Percentiles rank a stretch among this genome's conserved stretches.
Evolutionary conservation across 2,113 vertebrate genomes (phyloP).

Genomic region (Hydrolagus affinis): DNA sequence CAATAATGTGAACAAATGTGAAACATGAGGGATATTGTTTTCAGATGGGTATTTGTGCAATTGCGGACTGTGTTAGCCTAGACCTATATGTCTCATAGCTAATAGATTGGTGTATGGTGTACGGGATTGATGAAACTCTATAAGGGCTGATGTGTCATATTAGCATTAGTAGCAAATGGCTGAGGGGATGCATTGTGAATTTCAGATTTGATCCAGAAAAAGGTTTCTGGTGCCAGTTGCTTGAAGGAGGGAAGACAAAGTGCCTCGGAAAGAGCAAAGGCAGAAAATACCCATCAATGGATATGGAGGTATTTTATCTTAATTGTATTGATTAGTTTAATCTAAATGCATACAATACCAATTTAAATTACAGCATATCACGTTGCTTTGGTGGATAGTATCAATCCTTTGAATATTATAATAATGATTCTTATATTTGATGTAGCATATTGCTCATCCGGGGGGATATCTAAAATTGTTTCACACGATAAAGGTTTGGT

Average conservation of each 20-base stretch:
- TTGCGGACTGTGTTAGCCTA: neutral
- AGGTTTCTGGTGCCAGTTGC: conserved; percentile 92
- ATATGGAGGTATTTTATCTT: conserved; percentile 63
- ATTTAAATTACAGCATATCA: too few species aligned
- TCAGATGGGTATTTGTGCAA: neutral
- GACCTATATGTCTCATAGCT: neutral
- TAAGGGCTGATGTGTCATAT: neutral
- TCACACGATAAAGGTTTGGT: too few species aligned
- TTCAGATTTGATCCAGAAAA: conserved; percentile 91
- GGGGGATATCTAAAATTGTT: neutral
- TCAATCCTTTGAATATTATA: neutral
- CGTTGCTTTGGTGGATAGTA: neutral
- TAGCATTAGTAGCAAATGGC: neutral
- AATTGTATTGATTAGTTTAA: too few species aligned
- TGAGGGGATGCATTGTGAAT: conserved; percentile 30
- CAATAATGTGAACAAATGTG: neutral
- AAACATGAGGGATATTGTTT: neutral
- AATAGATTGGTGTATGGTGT: conserved; percentile 1
- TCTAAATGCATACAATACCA: too few species aligned
- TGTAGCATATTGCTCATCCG: neutral
- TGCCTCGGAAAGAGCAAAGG: conserved; percentile 95
- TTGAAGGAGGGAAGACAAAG: conserved; percentile 90
- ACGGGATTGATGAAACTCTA: too few species aligned
- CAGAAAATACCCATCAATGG: conserved; percentile 86
- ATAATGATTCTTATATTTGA: too few species aligned